A percentile compares a stretch with the other conserved stretches of the same genome.
phyloP scores from a whole-genome alignment of 2,888 invertebrate species.

The Synanthedon myopaeformis region DNA sequence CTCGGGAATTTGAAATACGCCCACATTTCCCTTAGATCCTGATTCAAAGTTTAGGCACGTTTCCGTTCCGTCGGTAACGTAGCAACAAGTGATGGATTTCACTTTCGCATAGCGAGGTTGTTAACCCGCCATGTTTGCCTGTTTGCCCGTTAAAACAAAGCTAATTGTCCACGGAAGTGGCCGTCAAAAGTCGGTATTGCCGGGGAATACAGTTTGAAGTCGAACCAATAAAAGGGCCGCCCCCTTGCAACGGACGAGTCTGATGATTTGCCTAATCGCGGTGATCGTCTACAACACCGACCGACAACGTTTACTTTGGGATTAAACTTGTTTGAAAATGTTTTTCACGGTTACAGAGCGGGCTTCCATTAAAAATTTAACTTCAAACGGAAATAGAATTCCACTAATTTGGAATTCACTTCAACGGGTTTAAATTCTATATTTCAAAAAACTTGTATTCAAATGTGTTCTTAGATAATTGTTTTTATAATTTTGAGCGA shows the following conservation, averaged over 20 bases:
- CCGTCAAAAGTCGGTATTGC: constrained; percentile 7
- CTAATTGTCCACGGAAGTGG: constrained; percentile 15
- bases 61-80: constrained; percentile 17
- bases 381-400: no score
- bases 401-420: no score
- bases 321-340: no score
- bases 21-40: background rate
- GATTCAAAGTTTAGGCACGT: background rate
- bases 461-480: no score
- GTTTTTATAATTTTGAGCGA: no score
- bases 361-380: no score
- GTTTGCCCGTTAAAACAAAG: constrained; percentile 19
- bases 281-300: constrained; percentile 1
- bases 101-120: constrained; percentile 43
- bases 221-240: constrained; percentile 6
- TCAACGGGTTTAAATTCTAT: no score
- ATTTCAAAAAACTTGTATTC: no score
- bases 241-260: constrained; percentile 6
- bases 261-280: constrained; percentile 23
- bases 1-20: background rate
- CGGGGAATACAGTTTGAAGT: constrained; percentile 5
- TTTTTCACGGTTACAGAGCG: no score
- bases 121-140: constrained; percentile 28
- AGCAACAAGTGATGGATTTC: constrained; percentile 55
- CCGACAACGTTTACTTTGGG: no score